Evolutionary conservation across 2,888 invertebrate genomes (phyloP), one percentile per base, ranked within the genome.

Genomic region (Napeogenes inachia): DNA sequence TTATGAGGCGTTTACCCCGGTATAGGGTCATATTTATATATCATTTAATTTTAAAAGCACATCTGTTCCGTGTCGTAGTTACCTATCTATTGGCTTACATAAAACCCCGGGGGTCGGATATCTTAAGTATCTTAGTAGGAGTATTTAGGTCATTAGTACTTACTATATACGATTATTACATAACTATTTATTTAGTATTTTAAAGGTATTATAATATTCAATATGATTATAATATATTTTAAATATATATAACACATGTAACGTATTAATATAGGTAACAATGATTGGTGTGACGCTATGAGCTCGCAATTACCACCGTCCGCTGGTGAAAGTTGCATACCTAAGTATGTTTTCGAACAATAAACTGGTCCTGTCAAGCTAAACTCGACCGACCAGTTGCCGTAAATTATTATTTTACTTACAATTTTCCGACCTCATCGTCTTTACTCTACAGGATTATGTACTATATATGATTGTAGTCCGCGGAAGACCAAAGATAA

Each of bases 301-400:
- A 64, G 60, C 62, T 68, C 70, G 74, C 72, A 70, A 73, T 75
- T 69, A 73, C 71, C 67, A 69, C 70, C 67, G 71, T 71, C 71
- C 73, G 72, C 62, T 60, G 77, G 80, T 79, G 81, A 81, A 81
- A 81, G 81, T 77, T 71, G 73, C 72, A 73, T 75, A 74, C 70
- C 73, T 75, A 73, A 74, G 76, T 76, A 73, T 73, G 72, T 73
- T 71, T 75, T 72, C 67, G 74, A 80, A 80, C 80, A 81, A 78
- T 79, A 77, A 81, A 81, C 80, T 79, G 77, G 80, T 78, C 80
- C 77, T 77, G 79, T 76, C 73, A 71, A 72, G 67, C 72, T 72
- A 67, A 74, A 75, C 73, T 75, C 70, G 77, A 73, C 73, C 72
- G 71, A 70, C 74, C 70, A 73, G 72, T 73, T 68, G 68, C 65